Evolutionary conservation across 2,113 vertebrate genomes (phyloP).

Genomic region (Furnarius figulus): DNA sequence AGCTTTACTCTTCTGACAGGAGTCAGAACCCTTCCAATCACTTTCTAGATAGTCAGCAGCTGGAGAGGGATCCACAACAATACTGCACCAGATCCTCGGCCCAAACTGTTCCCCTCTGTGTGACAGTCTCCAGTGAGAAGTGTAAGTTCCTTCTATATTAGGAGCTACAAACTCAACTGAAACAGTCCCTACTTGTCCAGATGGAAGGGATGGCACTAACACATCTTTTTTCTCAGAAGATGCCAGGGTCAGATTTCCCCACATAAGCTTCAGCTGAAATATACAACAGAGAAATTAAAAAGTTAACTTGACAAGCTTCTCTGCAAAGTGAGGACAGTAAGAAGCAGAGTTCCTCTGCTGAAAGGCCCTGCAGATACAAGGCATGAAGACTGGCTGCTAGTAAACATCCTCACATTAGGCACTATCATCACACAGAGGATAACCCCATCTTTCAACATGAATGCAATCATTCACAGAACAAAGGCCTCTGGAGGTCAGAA

Average conservation of each 20-base stretch:
- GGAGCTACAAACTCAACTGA: slow-evolving; percentile 94
- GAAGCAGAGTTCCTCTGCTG: not conserved
- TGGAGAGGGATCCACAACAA: slow-evolving; percentile 85
- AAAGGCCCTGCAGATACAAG: not conserved
- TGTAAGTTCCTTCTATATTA: slow-evolving; percentile 91
- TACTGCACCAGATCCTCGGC: slow-evolving; percentile 97
- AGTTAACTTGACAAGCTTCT: not conserved
- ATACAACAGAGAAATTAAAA: not conserved
- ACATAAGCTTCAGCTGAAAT: slow-evolving; percentile 94
- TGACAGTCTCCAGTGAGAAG: slow-evolving; percentile 96
- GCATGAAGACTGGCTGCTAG: not conserved
- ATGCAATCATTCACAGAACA: not conserved
- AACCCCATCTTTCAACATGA: not conserved
- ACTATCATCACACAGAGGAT: not conserved
- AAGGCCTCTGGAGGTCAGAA: not conserved
- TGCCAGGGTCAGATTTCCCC: slow-evolving; percentile 93
- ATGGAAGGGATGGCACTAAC: slow-evolving; percentile 87
- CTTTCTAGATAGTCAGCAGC: slow-evolving; percentile 27
- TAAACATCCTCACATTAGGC: not conserved
- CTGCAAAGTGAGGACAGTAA: not conserved
- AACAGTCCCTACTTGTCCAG: slow-evolving; percentile 90
- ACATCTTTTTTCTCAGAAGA: slow-evolving; percentile 88
- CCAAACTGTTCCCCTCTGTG: slow-evolving; percentile 95
- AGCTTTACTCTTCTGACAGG: slow-evolving; percentile 21
- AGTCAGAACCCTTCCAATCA: slow-evolving; percentile 5